These are phyloP conservation scores for Lobophora halterata DNA, from an alignment of 2,888 invertebrate species.

Conservation along the genomic window DNA sequence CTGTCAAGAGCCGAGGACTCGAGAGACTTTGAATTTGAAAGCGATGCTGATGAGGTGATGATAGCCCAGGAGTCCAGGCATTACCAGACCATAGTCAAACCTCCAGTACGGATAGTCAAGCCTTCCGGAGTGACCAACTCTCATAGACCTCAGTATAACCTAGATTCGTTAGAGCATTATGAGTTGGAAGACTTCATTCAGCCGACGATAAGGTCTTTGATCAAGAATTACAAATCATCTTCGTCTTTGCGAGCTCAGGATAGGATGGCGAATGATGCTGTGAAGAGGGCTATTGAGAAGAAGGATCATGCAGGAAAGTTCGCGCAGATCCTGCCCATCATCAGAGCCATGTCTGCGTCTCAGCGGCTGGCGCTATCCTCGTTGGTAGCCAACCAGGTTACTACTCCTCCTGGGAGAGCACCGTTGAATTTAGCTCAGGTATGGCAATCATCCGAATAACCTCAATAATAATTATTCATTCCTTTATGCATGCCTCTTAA, in stretches of 20 bases:
- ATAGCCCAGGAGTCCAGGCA: conserved; percentile 71
- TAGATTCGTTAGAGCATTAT: conserved; percentile 65
- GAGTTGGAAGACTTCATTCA: conserved; percentile 52
- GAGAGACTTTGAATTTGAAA: conserved; percentile 57
- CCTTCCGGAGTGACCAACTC: conserved; percentile 67
- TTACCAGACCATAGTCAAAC: conserved; percentile 61
- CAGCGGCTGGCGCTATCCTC: conserved; percentile 83
- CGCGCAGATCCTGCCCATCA: conserved; percentile 83
- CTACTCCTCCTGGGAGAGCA: conserved; percentile 73
- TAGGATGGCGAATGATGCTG: conserved; percentile 72
- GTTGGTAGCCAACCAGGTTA: conserved; percentile 82
- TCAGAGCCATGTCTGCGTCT: conserved; percentile 82
- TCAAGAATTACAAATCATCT: conserved; percentile 56
- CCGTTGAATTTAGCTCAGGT: conserved; percentile 82
- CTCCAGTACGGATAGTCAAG: conserved; percentile 58
- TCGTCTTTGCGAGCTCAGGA: conserved; percentile 62
- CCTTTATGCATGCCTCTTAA: too few species aligned
- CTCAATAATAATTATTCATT: too few species aligned
- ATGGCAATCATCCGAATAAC: too few species aligned
- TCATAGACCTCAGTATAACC: conserved; percentile 69
- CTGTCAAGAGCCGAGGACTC: conserved; percentile 49
- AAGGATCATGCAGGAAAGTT: conserved; percentile 82
- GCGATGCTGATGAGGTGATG: conserved; percentile 65
- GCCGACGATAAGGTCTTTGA: conserved; percentile 44
- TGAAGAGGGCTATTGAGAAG: conserved; percentile 79